A percentile compares a stretch with the other conserved stretches of the same genome.
phyloP scores from a whole-genome alignment of 2,113 vertebrate genomes.

The Psittacara wagleri region DNA sequence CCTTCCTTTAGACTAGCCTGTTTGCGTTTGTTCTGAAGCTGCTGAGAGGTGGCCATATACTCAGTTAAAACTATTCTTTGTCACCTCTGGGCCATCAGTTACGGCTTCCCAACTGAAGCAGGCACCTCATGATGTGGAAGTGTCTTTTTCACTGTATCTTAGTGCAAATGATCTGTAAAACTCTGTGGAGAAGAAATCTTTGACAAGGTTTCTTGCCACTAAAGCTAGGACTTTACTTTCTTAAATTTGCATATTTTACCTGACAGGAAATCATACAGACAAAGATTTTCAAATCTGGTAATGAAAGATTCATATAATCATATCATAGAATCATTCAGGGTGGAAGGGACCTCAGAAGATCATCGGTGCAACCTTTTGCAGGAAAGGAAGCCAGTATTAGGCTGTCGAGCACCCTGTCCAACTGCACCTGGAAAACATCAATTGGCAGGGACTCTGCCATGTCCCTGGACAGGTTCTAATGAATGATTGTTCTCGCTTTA shows the following conservation, averaged over 20 bases:
- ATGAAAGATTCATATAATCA: neutral
- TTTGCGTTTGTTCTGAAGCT: neutral
- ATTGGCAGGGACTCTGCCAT: fast-evolving
- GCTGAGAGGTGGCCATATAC: neutral
- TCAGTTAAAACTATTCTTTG: neutral
- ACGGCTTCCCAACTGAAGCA: neutral
- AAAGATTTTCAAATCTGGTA: neutral
- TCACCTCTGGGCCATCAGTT: neutral
- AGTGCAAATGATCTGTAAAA: neutral
- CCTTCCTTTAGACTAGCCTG: neutral
- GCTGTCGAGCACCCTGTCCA: neutral
- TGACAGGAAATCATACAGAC: neutral
- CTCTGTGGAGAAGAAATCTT: neutral
- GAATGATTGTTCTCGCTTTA: neutral
- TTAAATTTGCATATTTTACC: neutral
- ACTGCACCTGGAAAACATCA: neutral
- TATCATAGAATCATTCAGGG: fast-evolving
- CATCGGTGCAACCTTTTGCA: fast-evolving
- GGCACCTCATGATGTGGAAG: neutral
- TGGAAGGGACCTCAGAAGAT: neutral
- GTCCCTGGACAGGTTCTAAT: fast-evolving
- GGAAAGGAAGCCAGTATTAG: neutral
- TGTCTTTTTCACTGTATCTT: neutral
- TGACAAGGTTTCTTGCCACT: neutral
- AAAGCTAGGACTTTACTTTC: neutral